These are phyloP conservation scores for Ichneumoninae sp. DNA, from an alignment of 2,888 invertebrate species.

Conservation along the genomic window DNA sequence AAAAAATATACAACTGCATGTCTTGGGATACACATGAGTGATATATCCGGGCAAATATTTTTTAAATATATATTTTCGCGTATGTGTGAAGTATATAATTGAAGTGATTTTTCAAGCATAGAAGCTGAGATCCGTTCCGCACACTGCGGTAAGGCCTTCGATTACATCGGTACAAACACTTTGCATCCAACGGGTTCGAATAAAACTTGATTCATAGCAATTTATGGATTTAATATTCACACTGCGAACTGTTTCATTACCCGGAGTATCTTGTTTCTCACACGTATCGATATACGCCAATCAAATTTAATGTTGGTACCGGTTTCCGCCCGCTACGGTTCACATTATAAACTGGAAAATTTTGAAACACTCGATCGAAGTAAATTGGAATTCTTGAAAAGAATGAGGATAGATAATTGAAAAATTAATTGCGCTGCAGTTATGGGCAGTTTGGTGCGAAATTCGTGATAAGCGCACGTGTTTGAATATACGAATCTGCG, in stretches of 20 bases:
- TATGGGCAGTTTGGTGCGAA: background rate
- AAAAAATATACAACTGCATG: no score
- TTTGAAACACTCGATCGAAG: background rate
- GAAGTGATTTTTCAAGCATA: background rate
- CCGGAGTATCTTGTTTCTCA: constrained; percentile 6
- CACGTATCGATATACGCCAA: background rate
- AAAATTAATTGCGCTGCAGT: background rate
- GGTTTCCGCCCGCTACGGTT: background rate
- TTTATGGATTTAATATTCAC: constrained; percentile 16
- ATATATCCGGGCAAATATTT: no score
- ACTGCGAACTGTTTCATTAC: constrained; percentile 16
- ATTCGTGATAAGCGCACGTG: no score
- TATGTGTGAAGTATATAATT: constrained; percentile 10
- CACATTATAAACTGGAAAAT: background rate
- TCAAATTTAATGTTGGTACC: background rate
- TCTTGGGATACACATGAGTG: no score
- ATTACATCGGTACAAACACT: constrained; percentile 4
- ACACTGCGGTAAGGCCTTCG: constrained; percentile 12
- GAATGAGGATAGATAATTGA: background rate
- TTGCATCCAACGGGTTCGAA: constrained; percentile 5
- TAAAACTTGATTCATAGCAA: background rate
- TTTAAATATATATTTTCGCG: no score
- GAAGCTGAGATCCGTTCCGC: background rate
- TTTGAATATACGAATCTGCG: no score
- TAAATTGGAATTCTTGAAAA: background rate